Conservation (phyloP, 2,888 invertebrate genomes). For the Trichogramma dendrolimi region DNA sequence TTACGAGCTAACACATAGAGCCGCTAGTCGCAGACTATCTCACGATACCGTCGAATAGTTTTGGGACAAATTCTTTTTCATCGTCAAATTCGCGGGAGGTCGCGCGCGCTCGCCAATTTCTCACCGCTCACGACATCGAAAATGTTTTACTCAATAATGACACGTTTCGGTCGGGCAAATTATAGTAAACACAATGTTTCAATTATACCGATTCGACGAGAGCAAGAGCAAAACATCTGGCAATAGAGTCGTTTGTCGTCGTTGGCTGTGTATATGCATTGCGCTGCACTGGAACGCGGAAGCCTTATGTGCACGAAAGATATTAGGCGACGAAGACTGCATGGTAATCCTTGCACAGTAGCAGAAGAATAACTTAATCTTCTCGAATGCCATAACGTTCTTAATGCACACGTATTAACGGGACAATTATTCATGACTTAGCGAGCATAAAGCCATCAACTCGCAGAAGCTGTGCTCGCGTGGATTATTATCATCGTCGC, state of each 20-base stretch:
- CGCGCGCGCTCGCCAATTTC: too few relatives aligned
- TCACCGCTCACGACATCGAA: too few relatives aligned
- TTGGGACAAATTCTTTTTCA: too few relatives aligned
- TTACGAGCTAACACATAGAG: too few relatives aligned
- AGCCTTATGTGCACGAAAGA: constrained; percentile 2
- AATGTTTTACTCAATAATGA: too few relatives aligned
- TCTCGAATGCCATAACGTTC: background rate
- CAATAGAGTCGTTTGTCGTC: background rate
- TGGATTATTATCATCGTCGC: too few relatives aligned
- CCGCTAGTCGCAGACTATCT: too few relatives aligned
- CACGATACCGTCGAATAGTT: too few relatives aligned
- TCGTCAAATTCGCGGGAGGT: too few relatives aligned
- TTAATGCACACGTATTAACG: constrained; percentile 17
- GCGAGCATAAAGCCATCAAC: constrained; percentile 19
- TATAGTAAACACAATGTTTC: too few relatives aligned
- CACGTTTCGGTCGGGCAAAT: too few relatives aligned
- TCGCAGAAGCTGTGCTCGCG: background rate
- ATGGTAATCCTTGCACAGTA: constrained; percentile 6
- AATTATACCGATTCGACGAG: background rate
- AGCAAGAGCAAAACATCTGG: background rate
- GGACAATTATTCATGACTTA: constrained; percentile 16
- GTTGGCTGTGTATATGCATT: background rate
- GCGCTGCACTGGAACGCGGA: background rate
- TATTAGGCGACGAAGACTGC: constrained; percentile 10
- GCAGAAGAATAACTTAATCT: constrained; percentile 3